phyloP scores from a whole-genome alignment of 2,113 vertebrate species.

The Phaetusa simplex region DNA sequence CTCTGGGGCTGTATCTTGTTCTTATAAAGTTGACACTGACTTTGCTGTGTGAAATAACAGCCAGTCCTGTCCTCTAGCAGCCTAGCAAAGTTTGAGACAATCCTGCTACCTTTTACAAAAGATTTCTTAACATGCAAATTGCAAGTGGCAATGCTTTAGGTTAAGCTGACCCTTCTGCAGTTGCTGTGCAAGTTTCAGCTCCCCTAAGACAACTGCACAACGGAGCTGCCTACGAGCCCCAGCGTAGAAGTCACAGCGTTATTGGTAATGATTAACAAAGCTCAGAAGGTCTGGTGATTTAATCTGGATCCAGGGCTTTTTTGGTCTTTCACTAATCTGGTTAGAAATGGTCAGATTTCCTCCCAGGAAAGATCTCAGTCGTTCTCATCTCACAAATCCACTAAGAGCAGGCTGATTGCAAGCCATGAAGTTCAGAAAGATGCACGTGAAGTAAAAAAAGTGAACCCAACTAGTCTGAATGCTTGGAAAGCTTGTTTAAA shows the following conservation, averaged over 20 bases:
- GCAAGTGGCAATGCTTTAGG: neutral
- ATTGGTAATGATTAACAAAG: neutral
- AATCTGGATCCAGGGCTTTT: neutral
- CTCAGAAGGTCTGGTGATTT: neutral
- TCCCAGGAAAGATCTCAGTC: neutral
- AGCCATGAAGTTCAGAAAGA: neutral
- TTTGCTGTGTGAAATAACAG: neutral
- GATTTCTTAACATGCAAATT: neutral
- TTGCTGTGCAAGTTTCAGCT: neutral
- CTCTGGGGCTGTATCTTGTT: neutral
- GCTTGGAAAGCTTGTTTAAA: neutral
- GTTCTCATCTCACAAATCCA: neutral
- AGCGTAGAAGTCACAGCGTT: neutral
- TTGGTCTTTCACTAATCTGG: neutral
- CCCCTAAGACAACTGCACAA: neutral
- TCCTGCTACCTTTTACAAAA: neutral
- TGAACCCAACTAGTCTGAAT: neutral
- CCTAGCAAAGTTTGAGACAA: neutral
- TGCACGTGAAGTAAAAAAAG: neutral
- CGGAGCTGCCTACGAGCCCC: accelerated
- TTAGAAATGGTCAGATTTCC: neutral
- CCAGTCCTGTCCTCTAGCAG: neutral
- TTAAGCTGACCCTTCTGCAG: neutral
- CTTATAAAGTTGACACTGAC: neutral
- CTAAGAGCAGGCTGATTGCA: neutral